Conservation (phyloP, 2,888 invertebrate species). For the Leptopilina drosophilae region DNA sequence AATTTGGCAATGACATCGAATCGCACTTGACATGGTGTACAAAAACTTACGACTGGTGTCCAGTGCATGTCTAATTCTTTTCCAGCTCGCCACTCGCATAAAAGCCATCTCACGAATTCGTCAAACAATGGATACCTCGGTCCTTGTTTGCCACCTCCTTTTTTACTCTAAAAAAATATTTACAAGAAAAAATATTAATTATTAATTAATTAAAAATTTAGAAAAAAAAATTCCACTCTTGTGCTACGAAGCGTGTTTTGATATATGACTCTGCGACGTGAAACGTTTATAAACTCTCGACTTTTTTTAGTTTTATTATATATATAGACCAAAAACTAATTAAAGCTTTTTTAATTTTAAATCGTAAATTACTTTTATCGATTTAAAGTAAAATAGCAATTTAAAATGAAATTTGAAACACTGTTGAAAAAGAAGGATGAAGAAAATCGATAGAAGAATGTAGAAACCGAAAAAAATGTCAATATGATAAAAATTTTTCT, state of each 20-base stretch:
- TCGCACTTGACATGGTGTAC: constrained; percentile 90
- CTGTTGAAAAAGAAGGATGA: no score
- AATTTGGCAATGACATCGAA: constrained; percentile 90
- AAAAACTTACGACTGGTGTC: constrained; percentile 90
- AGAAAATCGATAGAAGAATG: no score
- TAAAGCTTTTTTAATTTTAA: no score
- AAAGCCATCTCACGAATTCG: constrained; percentile 88
- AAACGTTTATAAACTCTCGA: no score
- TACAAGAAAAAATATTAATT: neutral
- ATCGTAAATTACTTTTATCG: no score
- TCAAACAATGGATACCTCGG: constrained; percentile 87
- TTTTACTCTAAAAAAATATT: constrained; percentile 63
- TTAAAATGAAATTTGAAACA: no score
- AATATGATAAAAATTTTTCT: no score
- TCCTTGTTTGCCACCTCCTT: constrained; percentile 73
- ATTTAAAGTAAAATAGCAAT: no score
- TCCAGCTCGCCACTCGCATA: constrained; percentile 83
- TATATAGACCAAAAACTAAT: no score
- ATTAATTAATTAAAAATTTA: neutral
- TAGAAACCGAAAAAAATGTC: no score
- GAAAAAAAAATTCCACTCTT: neutral
- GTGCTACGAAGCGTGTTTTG: neutral
- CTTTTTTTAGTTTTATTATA: no score
- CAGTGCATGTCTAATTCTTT: constrained; percentile 90
- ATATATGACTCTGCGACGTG: no score